Conservation (phyloP, 2,888 invertebrate genomes). For the Thecophora atra region DNA sequence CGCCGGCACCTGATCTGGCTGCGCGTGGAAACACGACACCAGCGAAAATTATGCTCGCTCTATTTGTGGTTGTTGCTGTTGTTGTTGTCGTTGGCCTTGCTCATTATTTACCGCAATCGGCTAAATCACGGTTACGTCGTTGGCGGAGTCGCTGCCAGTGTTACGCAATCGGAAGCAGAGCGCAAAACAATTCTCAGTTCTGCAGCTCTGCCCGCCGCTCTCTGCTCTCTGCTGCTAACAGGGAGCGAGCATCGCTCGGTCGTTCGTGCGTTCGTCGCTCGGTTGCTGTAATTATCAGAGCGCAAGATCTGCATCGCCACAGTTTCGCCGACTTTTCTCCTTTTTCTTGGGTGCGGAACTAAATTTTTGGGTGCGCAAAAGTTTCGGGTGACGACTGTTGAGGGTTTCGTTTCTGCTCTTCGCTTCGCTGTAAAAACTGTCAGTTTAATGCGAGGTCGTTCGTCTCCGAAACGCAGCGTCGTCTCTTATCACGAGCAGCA, state of each 20-base stretch:
- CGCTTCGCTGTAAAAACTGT: conserved; percentile 15
- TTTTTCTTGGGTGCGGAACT: neutral
- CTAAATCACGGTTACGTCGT: neutral
- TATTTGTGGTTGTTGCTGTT: neutral
- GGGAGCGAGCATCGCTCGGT: neutral
- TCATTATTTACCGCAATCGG: conserved; percentile 10
- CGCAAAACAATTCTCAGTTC: conserved; percentile 22
- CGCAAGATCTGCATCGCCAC: conserved; percentile 12
- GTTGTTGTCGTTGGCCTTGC: neutral
- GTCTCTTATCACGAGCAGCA: conserved; percentile 27
- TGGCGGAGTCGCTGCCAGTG: neutral
- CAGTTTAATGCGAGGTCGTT: conserved; percentile 17
- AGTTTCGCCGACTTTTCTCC: conserved; percentile 15
- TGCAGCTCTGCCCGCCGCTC: no score
- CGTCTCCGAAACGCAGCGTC: conserved; percentile 1
- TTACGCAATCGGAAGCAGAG: neutral
- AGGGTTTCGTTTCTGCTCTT: neutral
- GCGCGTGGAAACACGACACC: conserved; percentile 25
- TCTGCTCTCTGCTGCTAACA: conserved; percentile 25
- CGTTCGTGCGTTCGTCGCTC: neutral
- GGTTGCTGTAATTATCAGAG: conserved; percentile 9
- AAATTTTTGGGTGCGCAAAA: neutral
- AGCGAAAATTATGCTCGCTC: neutral
- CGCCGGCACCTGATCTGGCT: conserved; percentile 15
- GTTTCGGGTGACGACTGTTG: neutral